Evolutionary conservation across 2,797 vertebrate genomes (phyloP).

Genomic region (Pampus argenteus): DNA sequence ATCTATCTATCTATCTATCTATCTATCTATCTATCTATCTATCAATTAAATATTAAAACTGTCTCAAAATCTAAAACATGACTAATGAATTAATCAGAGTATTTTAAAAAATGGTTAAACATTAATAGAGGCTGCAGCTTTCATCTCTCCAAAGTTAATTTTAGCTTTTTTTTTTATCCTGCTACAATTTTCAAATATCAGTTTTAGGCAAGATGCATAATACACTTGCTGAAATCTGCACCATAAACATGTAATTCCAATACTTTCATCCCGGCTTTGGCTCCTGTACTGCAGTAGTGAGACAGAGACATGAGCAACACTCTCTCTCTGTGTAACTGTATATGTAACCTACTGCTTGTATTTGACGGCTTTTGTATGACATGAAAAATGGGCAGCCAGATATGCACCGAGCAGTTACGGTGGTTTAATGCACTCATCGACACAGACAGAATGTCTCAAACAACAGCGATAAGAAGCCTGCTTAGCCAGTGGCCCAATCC

Average conservation of each 20-base stretch:
- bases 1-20: no score
- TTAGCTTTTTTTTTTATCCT: slow-evolving; percentile 21
- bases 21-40: no score
- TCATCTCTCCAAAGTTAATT: slow-evolving; percentile 1
- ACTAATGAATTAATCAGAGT: background rate
- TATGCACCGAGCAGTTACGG: slow-evolving; percentile 67
- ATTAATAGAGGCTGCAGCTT: slow-evolving; percentile 14
- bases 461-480: slow-evolving; percentile 75
- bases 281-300: slow-evolving; percentile 48
- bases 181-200: background rate
- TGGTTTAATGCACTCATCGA: slow-evolving; percentile 82
- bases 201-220: slow-evolving; percentile 21
- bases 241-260: slow-evolving; percentile 38
- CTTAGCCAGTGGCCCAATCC: slow-evolving; percentile 80
- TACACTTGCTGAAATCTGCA: slow-evolving; percentile 5
- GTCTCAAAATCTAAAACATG: background rate
- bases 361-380: slow-evolving; percentile 60
- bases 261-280: slow-evolving; percentile 19
- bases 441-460: slow-evolving; percentile 80
- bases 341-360: slow-evolving; percentile 70
- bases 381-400: slow-evolving; percentile 68
- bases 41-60: background rate
- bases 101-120: background rate
- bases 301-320: slow-evolving; percentile 29
- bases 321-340: slow-evolving; percentile 31